Conservation (phyloP, 2,113 vertebrate species). For the Crotalus helleri region DNA sequence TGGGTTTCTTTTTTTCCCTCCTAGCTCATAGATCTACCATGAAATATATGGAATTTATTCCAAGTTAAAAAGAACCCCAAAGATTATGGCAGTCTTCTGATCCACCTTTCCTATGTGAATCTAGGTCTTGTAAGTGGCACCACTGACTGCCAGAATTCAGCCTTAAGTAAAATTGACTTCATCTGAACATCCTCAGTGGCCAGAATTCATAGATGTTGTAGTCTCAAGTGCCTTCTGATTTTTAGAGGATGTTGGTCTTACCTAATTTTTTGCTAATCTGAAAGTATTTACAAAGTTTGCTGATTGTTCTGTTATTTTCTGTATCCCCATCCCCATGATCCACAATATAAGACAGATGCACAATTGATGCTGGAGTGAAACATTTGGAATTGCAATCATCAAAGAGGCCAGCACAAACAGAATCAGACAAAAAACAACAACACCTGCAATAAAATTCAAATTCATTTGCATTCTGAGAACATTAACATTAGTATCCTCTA, state of each 20-base stretch:
- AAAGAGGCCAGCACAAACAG: neutral
- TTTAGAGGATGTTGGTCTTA: neutral
- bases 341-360: neutral
- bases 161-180: neutral
- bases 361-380: neutral
- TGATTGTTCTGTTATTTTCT: neutral
- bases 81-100: neutral
- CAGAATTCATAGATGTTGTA: neutral
- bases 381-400: neutral
- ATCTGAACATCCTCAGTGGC: neutral
- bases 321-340: neutral
- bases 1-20: neutral
- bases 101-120: neutral
- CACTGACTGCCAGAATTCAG: neutral
- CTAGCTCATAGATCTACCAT: neutral
- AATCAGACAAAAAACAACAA: neutral
- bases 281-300: neutral
- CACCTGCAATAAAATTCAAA: neutral
- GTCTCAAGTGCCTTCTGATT: neutral
- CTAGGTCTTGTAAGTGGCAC: neutral
- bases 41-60: neutral
- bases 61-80: neutral
- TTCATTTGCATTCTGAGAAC: neutral
- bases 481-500: neutral
- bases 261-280: neutral